Evolutionary conservation across 37 sponge, comb jelly and placozoan species (phyloP), one percentile per base, ranked within the genome.

Genomic region (Ephydatia muelleri): DNA sequence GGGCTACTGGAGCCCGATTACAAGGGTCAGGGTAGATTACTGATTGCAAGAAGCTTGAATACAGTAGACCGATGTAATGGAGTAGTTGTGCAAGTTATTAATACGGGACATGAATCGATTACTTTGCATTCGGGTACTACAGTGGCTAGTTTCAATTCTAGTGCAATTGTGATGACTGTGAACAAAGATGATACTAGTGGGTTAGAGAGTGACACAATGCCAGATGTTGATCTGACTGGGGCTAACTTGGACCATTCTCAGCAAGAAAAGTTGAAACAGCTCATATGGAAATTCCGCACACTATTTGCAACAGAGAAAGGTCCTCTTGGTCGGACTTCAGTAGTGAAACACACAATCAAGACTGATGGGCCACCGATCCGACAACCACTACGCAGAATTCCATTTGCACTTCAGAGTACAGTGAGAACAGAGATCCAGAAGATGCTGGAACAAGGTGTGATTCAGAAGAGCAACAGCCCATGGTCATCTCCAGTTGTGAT

Each of bases 401-500:
- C 79, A 26, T 23, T 40, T 40, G 48, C 79, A 47, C 26, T 43
- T 25, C n/a, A 43, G 57, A 21, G 64, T 49, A 30, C 64, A 25
- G 33, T 78, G 25, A 30, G 38, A 40, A 25, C 48, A 43, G 79
- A 78, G 79, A 49, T 49, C 26, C 14, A 39, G 36, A 75, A 75
- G 37, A 75, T 75, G 76, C 76, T 75, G 27, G 6, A 69, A 30
- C 70, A 11, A 26, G 76, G 76, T 32, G 38, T 75, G 26, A 75
- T 75, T 34, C 76, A 35, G 31, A 28, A 31, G 32, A 37, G 65
- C 31, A 4, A 25, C 5, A 57, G 65, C 26, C 79, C 79, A 78
- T 78, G 79, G 79, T 49, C 79, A 49, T 57, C 65, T 6, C 79
- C 65, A 78, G 79, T 78, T 21, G 65, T 78, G n/a, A n/a, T 78